Evolutionary conservation across 2,113 vertebrate species (phyloP), one percentile per base, ranked within the genome.

Genomic region (Takifugu bimaculatus): DNA sequence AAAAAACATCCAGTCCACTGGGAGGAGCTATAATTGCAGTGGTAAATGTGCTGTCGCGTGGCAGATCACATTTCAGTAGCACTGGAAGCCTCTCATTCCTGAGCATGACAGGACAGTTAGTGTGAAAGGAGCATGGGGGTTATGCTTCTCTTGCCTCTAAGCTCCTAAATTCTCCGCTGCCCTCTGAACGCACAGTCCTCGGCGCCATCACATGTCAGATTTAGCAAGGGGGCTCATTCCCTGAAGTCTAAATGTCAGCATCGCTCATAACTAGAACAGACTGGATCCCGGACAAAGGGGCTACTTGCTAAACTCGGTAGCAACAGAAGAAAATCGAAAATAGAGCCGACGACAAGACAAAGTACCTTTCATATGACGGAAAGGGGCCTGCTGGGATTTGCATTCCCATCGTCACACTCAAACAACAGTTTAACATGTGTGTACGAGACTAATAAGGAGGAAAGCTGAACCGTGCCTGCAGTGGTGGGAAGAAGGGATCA

Each of bases 401-500:
- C 20, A 26, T 20, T 20, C 20, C 4, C 4, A 10, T 11, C 63
- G 59, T 57, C 43, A 53, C 3, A 7, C 27, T 26, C 25, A 50
- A 50, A 14, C 27, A 26, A 66, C 12, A 45, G 51, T 15, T 52
- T 32, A 57, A 74, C 57, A 35, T 57, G 27, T 50, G 13, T 45
- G 15, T 29, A 29, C 5, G 10, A 5, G 2, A 20, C 59, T 63
- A 25, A 64, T 6, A 28, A 25, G 65, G 42, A 48, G 15, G 45
- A 48, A 52, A 65, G 52, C 25, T 49, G 68, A 67, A 67, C 71
- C 92, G 73, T 95, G 95, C 93, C 94, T 95, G 91, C 76, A 91
- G 62, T 20, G 88, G 83, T 71, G 86, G 88, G 75, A 92, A 93
- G 87, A 91, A 70, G 25, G 87, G 82, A 51, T 92, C 92, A n/a